Evolutionary conservation across 1,140 invertebrate genomes (phyloP).

Genomic region (Aleiodes sp.): DNA sequence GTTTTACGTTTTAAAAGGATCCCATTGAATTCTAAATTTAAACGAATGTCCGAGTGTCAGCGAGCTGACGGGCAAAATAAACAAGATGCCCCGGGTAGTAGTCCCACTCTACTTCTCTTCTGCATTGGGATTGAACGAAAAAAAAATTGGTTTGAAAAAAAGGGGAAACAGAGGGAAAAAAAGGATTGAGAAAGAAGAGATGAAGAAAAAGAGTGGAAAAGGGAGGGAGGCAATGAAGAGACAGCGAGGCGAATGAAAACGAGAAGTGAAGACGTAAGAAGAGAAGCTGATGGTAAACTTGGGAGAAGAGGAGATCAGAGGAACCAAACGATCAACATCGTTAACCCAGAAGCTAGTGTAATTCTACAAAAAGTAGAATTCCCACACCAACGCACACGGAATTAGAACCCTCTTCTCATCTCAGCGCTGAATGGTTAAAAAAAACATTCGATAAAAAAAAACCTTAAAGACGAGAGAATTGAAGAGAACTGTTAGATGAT

Average conservation of each 20-base stretch:
- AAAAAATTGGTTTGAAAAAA: constrained; percentile 27
- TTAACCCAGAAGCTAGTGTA: constrained; percentile 29
- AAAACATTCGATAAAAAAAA: no score
- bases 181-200: constrained; percentile 9
- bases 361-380: constrained; percentile 38
- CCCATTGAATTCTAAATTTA: constrained; percentile 68
- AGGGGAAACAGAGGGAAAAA: constrained; percentile 33
- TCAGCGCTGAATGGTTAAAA: constrained; percentile 6
- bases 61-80: constrained; percentile 65
- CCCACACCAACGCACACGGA: constrained; percentile 30
- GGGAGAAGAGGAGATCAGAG: no score
- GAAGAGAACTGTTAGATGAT: background rate
- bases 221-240: constrained; percentile 25
- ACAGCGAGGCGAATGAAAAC: background rate
- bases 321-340: background rate
- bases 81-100: constrained; percentile 59
- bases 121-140: constrained; percentile 20
- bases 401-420: constrained; percentile 12
- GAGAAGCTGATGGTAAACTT: no score
- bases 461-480: background rate
- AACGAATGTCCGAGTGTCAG: constrained; percentile 67
- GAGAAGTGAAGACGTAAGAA: no score
- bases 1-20: constrained; percentile 59
- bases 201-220: constrained; percentile 30
- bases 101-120: no score